These are phyloP conservation scores for Amphiprion clarkii DNA, from an alignment of 2,797 vertebrate species.

Conservation along the genomic window DNA sequence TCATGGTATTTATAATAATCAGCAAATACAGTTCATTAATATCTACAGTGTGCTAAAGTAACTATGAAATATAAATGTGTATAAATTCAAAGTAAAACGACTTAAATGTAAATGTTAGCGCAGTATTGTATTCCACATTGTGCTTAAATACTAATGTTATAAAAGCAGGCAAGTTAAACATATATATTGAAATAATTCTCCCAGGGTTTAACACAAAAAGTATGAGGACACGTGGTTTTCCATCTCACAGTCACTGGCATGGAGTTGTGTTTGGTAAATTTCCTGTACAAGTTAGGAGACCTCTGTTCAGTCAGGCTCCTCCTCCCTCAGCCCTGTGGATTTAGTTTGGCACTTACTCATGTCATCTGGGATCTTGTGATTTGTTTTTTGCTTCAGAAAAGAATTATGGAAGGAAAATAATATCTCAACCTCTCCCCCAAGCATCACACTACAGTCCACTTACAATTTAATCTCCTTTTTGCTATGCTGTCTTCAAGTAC, in stretches of 20 bases:
- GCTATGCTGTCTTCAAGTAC: neutral
- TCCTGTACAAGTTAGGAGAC: constrained; percentile 20
- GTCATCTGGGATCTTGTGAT: constrained; percentile 17
- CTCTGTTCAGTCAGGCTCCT: constrained; percentile 20
- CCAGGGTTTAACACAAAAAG: neutral
- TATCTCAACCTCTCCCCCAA: neutral
- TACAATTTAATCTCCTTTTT: neutral
- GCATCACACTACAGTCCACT: neutral
- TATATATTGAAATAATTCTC: neutral
- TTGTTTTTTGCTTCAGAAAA: neutral
- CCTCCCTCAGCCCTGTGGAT: constrained; percentile 16
- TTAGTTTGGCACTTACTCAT: constrained; percentile 3
- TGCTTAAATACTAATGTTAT: too few species aligned
- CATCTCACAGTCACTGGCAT: neutral
- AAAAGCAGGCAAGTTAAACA: neutral
- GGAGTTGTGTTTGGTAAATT: constrained; percentile 29
- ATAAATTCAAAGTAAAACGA: too few species aligned
- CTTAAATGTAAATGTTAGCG: too few species aligned
- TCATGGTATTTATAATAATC: neutral
- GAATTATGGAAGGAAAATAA: neutral
- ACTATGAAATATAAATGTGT: too few species aligned
- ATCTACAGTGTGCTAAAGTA: neutral
- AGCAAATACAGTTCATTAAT: neutral
- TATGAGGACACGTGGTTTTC: neutral
- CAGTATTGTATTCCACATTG: too few species aligned